Conservation (phyloP, 2,888 invertebrate genomes). For the Sinopyrophorus schimmeli region DNA sequence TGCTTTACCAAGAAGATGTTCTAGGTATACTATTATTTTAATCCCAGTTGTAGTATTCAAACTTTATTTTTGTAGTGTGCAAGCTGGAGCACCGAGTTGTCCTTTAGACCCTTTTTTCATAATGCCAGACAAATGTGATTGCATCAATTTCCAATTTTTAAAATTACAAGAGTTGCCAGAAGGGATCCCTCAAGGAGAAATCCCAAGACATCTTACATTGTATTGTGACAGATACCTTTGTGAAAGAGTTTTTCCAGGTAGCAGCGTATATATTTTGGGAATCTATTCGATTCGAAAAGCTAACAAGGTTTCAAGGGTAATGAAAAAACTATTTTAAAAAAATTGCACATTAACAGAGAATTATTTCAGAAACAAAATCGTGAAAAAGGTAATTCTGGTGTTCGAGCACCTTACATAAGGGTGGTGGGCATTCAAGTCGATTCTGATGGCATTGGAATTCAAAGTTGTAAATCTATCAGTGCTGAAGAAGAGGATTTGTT, state of each 20-base stretch:
- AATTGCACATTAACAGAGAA: slow-evolving; percentile 1
- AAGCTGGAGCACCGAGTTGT: slow-evolving; percentile 89
- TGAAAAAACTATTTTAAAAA: slow-evolving; percentile 26
- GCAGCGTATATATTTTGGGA: slow-evolving; percentile 89
- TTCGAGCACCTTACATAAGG: slow-evolving; percentile 91
- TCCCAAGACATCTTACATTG: slow-evolving; percentile 93
- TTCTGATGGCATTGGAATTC: slow-evolving; percentile 72
- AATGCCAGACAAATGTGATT: slow-evolving; percentile 95
- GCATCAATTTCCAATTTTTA: slow-evolving; percentile 97
- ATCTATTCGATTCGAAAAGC: slow-evolving; percentile 96
- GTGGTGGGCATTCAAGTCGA: slow-evolving; percentile 92
- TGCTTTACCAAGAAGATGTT: slow-evolving; percentile 91
- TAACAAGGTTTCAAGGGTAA: slow-evolving; percentile 63
- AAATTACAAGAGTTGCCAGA: slow-evolving; percentile 97
- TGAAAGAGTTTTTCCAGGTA: slow-evolving; percentile 95
- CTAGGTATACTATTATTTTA: no score
- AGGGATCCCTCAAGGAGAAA: slow-evolving; percentile 93
- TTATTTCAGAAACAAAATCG: slow-evolving; percentile 65
- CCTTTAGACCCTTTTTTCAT: slow-evolving; percentile 98
- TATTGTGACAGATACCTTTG: slow-evolving; percentile 94
- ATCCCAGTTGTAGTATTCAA: no score
- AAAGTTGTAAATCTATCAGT: slow-evolving; percentile 61
- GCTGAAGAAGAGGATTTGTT: slow-evolving; percentile 81
- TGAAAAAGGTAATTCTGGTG: slow-evolving; percentile 84
- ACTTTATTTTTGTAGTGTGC: slow-evolving; percentile 76